Evolutionary conservation across 1,140 invertebrate genomes (phyloP), one percentile per base, ranked within the genome.

Genomic region (Xylocopa sonorina): DNA sequence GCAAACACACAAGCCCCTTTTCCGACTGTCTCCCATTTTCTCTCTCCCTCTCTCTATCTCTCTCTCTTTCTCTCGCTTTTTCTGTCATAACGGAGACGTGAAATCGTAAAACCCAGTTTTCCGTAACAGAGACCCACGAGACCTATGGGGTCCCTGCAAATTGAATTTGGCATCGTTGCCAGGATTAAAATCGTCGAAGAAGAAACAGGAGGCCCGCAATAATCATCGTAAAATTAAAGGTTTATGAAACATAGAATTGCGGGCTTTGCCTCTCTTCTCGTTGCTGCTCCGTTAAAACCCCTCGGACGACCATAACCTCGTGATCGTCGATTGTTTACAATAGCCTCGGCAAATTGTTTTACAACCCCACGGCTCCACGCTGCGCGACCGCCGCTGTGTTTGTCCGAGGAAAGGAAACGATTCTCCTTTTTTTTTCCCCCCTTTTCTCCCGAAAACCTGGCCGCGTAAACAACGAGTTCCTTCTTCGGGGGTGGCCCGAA

Each of bases 301-400:
- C 3, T 38, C n/a, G 4, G 16, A 68, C 48, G 38, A 51, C 51
- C 78, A 62, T 64, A n/a, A n/a, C 58, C 82, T 87, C 85, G 80
- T 88, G 85, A 89, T 90, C 82, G 82, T 58, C 74, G 85, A 89
- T 89, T 89, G 85, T 90, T 90, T 89, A 84, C 82, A 74, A 85
- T 46, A 58, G 83, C 74, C 63, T 64, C 32, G 63, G 69, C 84
- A 89, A 87, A 90, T 89, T 77, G 79, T 83, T 90, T 89, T 89
- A 89, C 81, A 83, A 81, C 78, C 64, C 72, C 73, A 75, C 21
- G 18, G 48, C 67, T 80, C n/a, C 69, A 43, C 9, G 62, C 3
- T 38, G 16, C 34, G n/a, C 24, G 24, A n/a, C 64, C 6, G 24
- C 60, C 48, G 51, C n/a, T n/a, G 21, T 53, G 64, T 64, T 81